Evolutionary conservation across 2,888 invertebrate genomes (phyloP).

Genomic region (Penaeus monodon): DNA sequence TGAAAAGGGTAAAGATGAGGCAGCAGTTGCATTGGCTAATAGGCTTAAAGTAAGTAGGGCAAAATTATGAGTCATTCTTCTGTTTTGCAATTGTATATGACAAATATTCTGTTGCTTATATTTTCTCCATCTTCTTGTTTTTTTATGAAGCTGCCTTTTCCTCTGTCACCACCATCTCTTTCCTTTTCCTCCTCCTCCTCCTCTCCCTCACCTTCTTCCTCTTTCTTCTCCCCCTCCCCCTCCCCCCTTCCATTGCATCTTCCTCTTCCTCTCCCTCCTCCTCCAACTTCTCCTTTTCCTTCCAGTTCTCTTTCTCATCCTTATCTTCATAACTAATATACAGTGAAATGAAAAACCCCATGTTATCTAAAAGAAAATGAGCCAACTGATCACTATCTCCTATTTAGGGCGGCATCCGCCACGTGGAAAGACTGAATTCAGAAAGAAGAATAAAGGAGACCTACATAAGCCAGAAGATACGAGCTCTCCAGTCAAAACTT

Average conservation of each 20-base stretch:
- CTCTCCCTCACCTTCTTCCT: neutral
- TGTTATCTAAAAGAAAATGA: too few relatives aligned
- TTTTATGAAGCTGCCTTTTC: too few relatives aligned
- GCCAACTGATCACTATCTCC: neutral
- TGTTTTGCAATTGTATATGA: too few relatives aligned
- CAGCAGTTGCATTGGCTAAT: slow-evolving; percentile 27
- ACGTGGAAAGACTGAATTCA: slow-evolving; percentile 10
- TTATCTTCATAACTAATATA: too few relatives aligned
- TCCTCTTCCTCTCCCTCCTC: neutral
- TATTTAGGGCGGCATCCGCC: slow-evolving; percentile 36
- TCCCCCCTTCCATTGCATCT: neutral
- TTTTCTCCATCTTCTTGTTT: neutral
- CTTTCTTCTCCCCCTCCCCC: neutral
- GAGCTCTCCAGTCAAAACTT: slow-evolving; percentile 27
- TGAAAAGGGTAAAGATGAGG: slow-evolving; percentile 36
- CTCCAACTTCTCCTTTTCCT: neutral
- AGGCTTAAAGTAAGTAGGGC: slow-evolving; percentile 20
- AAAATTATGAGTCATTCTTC: neutral
- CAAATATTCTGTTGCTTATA: neutral
- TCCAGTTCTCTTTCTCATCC: too few relatives aligned
- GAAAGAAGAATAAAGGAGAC: slow-evolving; percentile 39
- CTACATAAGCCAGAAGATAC: slow-evolving; percentile 17
- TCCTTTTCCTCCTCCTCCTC: neutral
- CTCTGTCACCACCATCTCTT: neutral
- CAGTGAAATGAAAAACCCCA: too few relatives aligned